phyloP scores from a whole-genome alignment of 2,888 invertebrate species.

The Drosophila greeni region DNA sequence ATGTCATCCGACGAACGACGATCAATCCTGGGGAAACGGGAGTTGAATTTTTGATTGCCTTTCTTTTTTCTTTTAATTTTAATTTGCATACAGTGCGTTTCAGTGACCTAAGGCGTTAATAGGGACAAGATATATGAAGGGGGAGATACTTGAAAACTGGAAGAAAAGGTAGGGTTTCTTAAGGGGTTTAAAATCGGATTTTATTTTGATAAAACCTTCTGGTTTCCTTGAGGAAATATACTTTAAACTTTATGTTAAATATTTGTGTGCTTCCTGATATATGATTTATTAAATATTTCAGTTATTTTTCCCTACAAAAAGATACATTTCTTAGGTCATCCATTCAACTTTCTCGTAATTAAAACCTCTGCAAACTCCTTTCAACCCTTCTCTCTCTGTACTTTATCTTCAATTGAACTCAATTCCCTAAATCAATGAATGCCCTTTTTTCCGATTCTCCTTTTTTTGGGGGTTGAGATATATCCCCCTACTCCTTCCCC shows the following conservation, averaged over 20 bases:
- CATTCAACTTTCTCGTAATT: neutral
- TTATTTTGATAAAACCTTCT: neutral
- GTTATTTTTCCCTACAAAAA: neutral
- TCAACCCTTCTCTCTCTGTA: neutral
- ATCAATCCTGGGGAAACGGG: conserved; percentile 70
- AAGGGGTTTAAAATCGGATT: too few species aligned
- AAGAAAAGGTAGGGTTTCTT: too few species aligned
- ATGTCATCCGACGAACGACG: conserved; percentile 67
- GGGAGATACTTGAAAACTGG: too few species aligned
- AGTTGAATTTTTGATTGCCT: conserved; percentile 69
- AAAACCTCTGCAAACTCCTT: too few species aligned
- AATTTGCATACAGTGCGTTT: conserved; percentile 50
- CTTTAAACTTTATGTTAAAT: neutral
- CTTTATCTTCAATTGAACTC: conserved; percentile 46
- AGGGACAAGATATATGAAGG: neutral
- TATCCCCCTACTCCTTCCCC: conserved; percentile 8
- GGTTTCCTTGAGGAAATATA: neutral
- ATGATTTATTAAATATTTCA: neutral
- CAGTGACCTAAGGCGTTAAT: neutral
- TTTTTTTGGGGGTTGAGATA: conserved; percentile 7
- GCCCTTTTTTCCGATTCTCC: neutral
- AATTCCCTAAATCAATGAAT: conserved; percentile 28
- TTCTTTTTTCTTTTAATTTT: conserved; percentile 48
- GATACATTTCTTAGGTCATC: neutral
- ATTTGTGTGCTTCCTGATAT: neutral